Base-by-base conservation (phyloP, 30 jellyfish, hydroid and myxozoan species). In the Aurelia aurita region DNA sequence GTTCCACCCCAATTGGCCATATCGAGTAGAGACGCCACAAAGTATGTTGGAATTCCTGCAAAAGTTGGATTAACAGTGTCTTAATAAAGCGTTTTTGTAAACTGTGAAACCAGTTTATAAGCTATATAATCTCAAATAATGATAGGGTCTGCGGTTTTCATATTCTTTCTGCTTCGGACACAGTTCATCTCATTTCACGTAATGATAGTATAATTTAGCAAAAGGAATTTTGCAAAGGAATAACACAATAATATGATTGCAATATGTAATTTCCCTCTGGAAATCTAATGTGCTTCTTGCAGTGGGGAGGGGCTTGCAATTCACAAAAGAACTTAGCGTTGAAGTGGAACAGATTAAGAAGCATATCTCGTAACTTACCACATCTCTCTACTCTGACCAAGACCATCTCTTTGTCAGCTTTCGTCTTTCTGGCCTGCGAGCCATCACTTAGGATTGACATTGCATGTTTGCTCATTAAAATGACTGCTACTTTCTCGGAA, bases 1-100 rank as follows among this genome's bases (percentile, higher is more conserved):
- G 76, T 69, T 19, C 91, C 91, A 22, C 91, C 91, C 76, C 88
- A 69, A 1, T 68, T 74, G 29, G 65, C 47, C 91, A 81, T 81
- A 22, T 84, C 91, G 25, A 70, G 82, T 16, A 69, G 43, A 16
- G 94, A 71, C 39, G 46, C 74, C 1, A 72, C 94, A 11, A 84
- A n/a, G 35, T 70, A 84, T n/a, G 29, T 32, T 28, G 87, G 59
- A 47, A 47, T 47, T 22, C 63, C 80, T 47, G 59, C n/a, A n/a
- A n/a, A n/a, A n/a, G n/a, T n/a, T n/a, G n/a, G n/a, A n/a, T n/a
- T n/a, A n/a, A n/a, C n/a, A n/a, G n/a, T n/a, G n/a, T n/a, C n/a
- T n/a, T n/a, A n/a, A n/a, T n/a, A n/a, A n/a, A n/a, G n/a, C n/a
- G n/a, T n/a, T n/a, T n/a, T n/a, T n/a, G n/a, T n/a, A n/a, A n/a